phyloP scores from a whole-genome alignment of 2,797 vertebrate genomes.

The Sandelia bainsii region DNA sequence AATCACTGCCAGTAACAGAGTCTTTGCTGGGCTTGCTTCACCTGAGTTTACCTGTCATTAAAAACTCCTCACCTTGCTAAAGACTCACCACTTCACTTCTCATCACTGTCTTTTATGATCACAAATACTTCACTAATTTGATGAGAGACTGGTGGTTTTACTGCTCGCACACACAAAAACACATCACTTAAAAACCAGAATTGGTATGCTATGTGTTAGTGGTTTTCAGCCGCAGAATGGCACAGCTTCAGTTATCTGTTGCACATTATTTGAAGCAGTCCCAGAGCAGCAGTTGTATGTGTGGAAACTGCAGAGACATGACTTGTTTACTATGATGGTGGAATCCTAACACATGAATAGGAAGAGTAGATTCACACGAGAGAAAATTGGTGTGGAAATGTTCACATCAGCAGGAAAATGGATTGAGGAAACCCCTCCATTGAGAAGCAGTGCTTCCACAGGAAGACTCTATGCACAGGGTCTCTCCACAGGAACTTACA shows the following conservation, averaged over 20 bases:
- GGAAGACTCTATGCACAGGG: slow-evolving; percentile 71
- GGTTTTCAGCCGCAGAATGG: slow-evolving; percentile 27
- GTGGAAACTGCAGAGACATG: slow-evolving; percentile 10
- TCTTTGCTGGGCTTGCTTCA: slow-evolving; percentile 67
- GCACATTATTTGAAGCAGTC: slow-evolving; percentile 15
- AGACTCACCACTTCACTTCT: slow-evolving; percentile 24
- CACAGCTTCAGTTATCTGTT: slow-evolving; percentile 16
- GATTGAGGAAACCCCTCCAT: slow-evolving; percentile 75
- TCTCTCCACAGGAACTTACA: slow-evolving; percentile 78
- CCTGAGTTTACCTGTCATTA: slow-evolving; percentile 80
- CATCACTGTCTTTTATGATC: slow-evolving; percentile 26
- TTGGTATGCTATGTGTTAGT: slow-evolving; percentile 17
- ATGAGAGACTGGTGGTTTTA: slow-evolving; percentile 38
- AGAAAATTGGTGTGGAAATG: slow-evolving; percentile 69
- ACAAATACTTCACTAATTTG: slow-evolving; percentile 26
- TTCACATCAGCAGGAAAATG: slow-evolving; percentile 80
- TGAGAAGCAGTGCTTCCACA: slow-evolving; percentile 75
- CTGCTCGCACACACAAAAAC: slow-evolving; percentile 8
- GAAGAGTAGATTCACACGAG: slow-evolving; percentile 57
- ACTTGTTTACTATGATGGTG: slow-evolving; percentile 49
- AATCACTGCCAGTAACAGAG: slow-evolving; percentile 83
- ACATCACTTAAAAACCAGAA: slow-evolving; percentile 18
- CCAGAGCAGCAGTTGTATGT: neutral
- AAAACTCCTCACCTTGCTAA: slow-evolving; percentile 56
- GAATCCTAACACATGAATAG: slow-evolving; percentile 49